Evolutionary conservation across 2,797 vertebrate species (phyloP).

Genomic region (Lepilemur ruficaudatus): DNA sequence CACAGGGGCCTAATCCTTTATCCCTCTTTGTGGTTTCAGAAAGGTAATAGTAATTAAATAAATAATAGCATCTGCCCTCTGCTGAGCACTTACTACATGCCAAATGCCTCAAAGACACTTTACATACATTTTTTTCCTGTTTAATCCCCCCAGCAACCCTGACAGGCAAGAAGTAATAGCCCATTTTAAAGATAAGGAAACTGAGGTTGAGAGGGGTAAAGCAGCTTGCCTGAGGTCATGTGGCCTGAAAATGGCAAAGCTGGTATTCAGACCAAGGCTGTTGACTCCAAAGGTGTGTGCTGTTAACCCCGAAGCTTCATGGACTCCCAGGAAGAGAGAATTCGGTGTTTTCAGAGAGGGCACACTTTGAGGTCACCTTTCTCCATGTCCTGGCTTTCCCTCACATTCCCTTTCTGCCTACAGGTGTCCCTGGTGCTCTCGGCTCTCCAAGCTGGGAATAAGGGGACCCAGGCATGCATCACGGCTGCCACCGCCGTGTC

Average conservation of each 20-base stretch:
- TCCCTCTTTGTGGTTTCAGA: background rate
- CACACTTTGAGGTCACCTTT: background rate
- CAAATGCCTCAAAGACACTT: background rate
- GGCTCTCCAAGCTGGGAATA: slow-evolving; percentile 98
- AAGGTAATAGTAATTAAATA: background rate
- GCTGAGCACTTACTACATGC: background rate
- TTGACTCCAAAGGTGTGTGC: background rate
- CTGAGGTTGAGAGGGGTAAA: background rate
- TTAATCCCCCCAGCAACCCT: background rate
- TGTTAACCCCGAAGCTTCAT: background rate
- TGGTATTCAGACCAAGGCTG: background rate
- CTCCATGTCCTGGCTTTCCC: background rate
- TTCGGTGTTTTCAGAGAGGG: background rate
- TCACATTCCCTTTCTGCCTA: background rate
- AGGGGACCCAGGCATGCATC: slow-evolving; percentile 98
- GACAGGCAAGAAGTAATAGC: background rate
- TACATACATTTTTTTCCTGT: no score
- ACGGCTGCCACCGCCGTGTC: slow-evolving; percentile 96
- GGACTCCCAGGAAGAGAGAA: background rate
- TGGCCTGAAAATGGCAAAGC: background rate
- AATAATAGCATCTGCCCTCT: background rate
- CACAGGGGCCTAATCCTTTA: background rate
- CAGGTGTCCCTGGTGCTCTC: slow-evolving; percentile 98
- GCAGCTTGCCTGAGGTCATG: background rate
- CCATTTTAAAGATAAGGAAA: background rate